Percentiles rank a stretch among this genome's conserved stretches.
Conservation (phyloP, 1,140 invertebrate species). For the Apis florea region DNA sequence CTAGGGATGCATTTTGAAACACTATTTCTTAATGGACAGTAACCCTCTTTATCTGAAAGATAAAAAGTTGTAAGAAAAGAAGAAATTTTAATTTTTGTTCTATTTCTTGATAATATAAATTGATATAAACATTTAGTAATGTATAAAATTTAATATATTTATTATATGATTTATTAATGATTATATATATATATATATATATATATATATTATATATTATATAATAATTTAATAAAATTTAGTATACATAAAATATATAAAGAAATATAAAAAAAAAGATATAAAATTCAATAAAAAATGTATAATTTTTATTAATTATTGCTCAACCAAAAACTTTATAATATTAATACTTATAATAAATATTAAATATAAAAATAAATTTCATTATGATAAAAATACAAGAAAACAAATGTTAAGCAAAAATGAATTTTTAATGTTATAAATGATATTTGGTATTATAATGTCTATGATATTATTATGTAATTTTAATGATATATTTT, state of each 20-base stretch:
- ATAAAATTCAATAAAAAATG: too few relatives aligned
- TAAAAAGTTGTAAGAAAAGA: neutral
- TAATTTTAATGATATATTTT: too few relatives aligned
- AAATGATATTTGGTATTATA: too few relatives aligned
- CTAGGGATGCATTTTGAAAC: slow-evolving; percentile 84
- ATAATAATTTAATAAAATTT: neutral
- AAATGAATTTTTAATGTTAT: too few relatives aligned
- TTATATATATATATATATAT: neutral
- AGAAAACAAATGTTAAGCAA: too few relatives aligned
- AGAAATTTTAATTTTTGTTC: neutral
- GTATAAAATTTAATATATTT: neutral
- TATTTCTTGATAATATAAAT: neutral
- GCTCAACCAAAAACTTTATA: neutral
- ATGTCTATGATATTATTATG: neutral
- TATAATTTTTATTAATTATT: neutral
- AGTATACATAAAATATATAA: neutral
- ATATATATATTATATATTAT: neutral
- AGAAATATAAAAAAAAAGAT: neutral
- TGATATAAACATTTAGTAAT: neutral
- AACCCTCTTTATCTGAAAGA: slow-evolving; percentile 71
- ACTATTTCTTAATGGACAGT: slow-evolving; percentile 84
- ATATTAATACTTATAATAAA: neutral
- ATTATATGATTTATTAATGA: too few relatives aligned
- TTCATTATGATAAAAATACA: too few relatives aligned
- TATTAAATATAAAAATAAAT: too few relatives aligned